Conservation (phyloP, 2,113 vertebrate species). For the Notothenia rossii region DNA sequence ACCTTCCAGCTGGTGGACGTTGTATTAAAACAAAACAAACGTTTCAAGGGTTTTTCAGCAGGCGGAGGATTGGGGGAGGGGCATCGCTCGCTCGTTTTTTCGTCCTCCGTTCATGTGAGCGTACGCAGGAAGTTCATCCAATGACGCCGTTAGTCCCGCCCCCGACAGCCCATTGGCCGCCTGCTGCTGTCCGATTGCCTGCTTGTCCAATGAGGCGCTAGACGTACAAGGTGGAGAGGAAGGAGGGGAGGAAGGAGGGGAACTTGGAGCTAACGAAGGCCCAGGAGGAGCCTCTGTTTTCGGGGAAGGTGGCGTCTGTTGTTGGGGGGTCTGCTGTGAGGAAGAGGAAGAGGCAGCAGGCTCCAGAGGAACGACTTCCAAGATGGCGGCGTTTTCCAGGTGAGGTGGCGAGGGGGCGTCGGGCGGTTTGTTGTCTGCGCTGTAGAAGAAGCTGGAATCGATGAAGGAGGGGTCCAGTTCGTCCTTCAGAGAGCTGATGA, state of each 20-base stretch:
- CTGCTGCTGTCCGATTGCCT: slow-evolving; percentile 90
- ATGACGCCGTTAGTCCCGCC: slow-evolving; percentile 89
- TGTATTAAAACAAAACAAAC: not conserved
- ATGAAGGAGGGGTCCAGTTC: slow-evolving; percentile 93
- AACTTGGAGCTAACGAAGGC: slow-evolving; percentile 55
- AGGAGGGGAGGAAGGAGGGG: slow-evolving; percentile 63
- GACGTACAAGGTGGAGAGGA: slow-evolving; percentile 43
- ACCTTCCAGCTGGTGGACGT: slow-evolving; percentile 33
- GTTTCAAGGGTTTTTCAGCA: slow-evolving; percentile 85
- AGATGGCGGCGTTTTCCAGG: slow-evolving; percentile 92
- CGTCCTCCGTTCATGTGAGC: slow-evolving; percentile 98
- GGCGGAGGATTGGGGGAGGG: slow-evolving; percentile 97
- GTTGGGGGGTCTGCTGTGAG: slow-evolving; percentile 59
- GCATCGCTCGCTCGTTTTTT: slow-evolving; percentile 93
- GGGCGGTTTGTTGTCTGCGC: slow-evolving; percentile 96
- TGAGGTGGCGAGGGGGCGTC: slow-evolving; percentile 93
- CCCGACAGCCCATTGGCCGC: slow-evolving; percentile 92
- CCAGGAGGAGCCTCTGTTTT: slow-evolving; percentile 57
- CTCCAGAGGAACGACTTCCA: slow-evolving; percentile 98
- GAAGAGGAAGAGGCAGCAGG: slow-evolving; percentile 79
- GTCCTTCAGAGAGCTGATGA: slow-evolving; percentile 95
- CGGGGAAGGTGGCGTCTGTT: slow-evolving; percentile 61
- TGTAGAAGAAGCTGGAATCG: slow-evolving; percentile 98
- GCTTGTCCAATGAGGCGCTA: slow-evolving; percentile 77
- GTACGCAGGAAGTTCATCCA: slow-evolving; percentile 97